Conservation (phyloP, 2,797 vertebrate species). For the Momotus momota region DNA sequence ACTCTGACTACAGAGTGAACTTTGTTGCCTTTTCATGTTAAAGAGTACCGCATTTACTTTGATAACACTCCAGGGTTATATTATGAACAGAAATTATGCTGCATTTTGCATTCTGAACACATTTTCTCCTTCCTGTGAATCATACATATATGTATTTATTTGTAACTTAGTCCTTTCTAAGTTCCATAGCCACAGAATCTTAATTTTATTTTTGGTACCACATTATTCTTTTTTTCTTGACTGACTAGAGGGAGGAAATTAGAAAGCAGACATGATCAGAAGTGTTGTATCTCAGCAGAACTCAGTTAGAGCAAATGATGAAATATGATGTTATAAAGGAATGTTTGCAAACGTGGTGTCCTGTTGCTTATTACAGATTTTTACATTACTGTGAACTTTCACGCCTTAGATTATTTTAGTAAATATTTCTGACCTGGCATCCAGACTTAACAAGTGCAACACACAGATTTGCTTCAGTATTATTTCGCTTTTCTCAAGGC, state of each 20-base stretch:
- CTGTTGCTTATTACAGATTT: neutral
- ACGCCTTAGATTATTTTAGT: neutral
- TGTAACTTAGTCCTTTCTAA: neutral
- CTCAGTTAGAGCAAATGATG: neutral
- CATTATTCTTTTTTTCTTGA: neutral
- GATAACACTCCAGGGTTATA: neutral
- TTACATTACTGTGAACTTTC: neutral
- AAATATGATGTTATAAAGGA: neutral
- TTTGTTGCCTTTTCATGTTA: neutral
- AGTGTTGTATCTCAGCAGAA: neutral
- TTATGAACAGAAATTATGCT: neutral
- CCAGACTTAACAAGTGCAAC: neutral
- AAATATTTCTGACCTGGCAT: neutral
- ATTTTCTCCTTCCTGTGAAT: conserved; percentile 23
- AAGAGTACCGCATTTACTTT: neutral
- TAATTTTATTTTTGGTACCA: neutral
- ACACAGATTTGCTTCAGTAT: neutral
- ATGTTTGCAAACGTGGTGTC: neutral
- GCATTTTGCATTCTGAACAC: neutral
- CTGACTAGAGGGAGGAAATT: neutral
- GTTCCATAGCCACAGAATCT: conserved; percentile 9
- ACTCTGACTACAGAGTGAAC: neutral
- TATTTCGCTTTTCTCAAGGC: neutral
- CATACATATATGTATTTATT: conserved; percentile 3
- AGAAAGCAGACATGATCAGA: neutral